Evolutionary conservation across 2,888 invertebrate species (phyloP), one percentile per base, ranked within the genome.

Genomic region (Andrena flavipes): DNA sequence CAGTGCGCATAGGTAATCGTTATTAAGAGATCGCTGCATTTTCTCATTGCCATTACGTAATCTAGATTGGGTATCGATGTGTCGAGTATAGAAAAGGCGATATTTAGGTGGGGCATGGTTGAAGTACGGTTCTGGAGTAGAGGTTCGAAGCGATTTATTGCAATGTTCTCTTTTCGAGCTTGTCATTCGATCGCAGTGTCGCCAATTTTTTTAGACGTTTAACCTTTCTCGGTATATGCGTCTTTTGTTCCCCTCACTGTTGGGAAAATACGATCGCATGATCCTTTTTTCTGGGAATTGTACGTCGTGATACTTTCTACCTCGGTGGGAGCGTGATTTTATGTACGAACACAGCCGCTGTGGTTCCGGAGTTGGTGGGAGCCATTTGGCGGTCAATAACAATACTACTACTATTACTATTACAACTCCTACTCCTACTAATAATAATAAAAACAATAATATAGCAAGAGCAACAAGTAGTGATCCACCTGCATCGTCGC

Each of bases 241-340:
- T 29, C 23, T 8, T 51, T 23, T 26, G 29, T 65, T 16, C 2
- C 10, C 56, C 29, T 7, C 8, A 23, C 10, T 23, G 33, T 54
- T 33, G 7, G 29, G 16, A 72, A 77, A 67, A 49, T 51, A 10
- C 33, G 33, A 16, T 8, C 56, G 35, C 29, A 35, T n/a, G 13
- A 56, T 67, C 35, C 13, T 54, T 67, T 67, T 56, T 82, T 68
- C 67, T 23, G 23, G 26, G 49, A 68, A 76, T 10, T 10, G 35
- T 68, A 33, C 59, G 16, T 69, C 16, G 26, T 35, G 29, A 56
- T 73, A 70, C 73, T 82, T 80, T 73, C 65, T 65, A 70, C 33
- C 42, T 65, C 42, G 73, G 51, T 29, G 23, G 54, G 49, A 59
- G 49, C 48, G 48, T 23, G 26, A 60, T 42, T 82, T 81, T 73